Conservation (phyloP, 2,797 vertebrate species). For the Scolopax bukidnonensis region DNA sequence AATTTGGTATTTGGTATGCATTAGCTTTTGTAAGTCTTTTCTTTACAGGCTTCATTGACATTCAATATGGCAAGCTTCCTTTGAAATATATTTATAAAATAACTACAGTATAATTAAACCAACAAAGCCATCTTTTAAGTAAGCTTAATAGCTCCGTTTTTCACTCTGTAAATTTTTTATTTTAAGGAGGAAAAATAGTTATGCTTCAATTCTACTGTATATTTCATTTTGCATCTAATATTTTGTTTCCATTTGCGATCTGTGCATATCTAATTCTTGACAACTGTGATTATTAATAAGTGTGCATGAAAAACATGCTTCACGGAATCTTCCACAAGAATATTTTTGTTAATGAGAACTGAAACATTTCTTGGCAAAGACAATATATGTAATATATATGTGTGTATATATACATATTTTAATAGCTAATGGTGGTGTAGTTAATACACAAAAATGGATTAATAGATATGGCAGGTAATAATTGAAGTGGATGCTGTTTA, state of each 20-base stretch:
- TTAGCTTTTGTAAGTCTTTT: conserved; percentile 80
- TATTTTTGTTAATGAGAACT: conserved; percentile 76
- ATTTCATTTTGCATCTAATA: conserved; percentile 72
- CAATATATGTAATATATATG: conserved; percentile 58
- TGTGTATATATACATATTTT: conserved; percentile 10
- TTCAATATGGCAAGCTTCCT: conserved; percentile 82
- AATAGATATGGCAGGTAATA: conserved; percentile 76
- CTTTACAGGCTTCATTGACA: conserved; percentile 81
- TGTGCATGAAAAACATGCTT: conserved; percentile 72
- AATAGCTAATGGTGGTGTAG: conserved; percentile 70
- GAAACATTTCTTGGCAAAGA: conserved; percentile 75
- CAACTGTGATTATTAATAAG: conserved; percentile 80
- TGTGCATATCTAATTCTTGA: conserved; percentile 78
- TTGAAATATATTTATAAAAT: conserved; percentile 87
- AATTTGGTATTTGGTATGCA: conserved; percentile 82
- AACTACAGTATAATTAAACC: conserved; percentile 84
- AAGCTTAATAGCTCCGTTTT: conserved; percentile 78
- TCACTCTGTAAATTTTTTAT: conserved; percentile 71
- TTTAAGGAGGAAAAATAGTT: conserved; percentile 75
- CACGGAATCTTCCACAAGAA: conserved; percentile 71
- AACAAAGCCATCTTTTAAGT: conserved; percentile 84
- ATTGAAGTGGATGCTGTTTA: conserved; percentile 69
- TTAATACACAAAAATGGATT: conserved; percentile 68
- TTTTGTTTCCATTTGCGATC: conserved; percentile 73
- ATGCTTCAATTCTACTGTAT: conserved; percentile 58